phyloP scores from a whole-genome alignment of 2,113 vertebrate genomes.

The Rhinichthys klamathensis region DNA sequence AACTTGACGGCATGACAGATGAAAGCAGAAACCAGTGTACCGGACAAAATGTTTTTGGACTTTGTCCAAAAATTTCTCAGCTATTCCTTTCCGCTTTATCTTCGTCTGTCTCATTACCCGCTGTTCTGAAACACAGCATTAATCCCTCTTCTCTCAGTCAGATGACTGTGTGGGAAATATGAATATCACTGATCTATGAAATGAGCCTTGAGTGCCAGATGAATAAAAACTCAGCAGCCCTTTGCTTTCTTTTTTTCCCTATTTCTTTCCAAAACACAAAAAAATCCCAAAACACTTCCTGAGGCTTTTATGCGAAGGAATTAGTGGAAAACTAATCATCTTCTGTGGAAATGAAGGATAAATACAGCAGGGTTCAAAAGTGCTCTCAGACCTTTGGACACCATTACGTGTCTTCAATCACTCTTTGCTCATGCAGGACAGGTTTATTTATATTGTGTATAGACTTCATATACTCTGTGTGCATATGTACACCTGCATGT shows the following conservation, averaged over 20 bases:
- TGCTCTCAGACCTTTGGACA: background rate
- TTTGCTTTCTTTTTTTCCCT: background rate
- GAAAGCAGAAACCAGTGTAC: background rate
- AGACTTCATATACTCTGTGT: constrained; percentile 1
- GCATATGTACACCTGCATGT: constrained; percentile 8
- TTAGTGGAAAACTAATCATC: constrained; percentile 4
- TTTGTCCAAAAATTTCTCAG: background rate
- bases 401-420: background rate
- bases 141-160: constrained; percentile 15
- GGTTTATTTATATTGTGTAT: background rate
- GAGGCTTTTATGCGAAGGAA: background rate
- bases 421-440: background rate
- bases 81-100: background rate
- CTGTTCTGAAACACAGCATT: constrained; percentile 1
- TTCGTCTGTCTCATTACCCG: background rate
- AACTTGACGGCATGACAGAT: background rate
- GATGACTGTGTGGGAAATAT: constrained; percentile 27
- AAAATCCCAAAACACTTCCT: background rate
- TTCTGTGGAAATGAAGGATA: background rate
- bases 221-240: background rate
- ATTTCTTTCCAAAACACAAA: background rate
- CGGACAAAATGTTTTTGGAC: constrained; percentile 4
- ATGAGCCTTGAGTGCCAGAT: constrained; percentile 8
- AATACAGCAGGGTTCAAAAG: constrained; percentile 4
- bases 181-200: constrained; percentile 20